phyloP scores from a whole-genome alignment of 2,797 vertebrate genomes.

The Scolopax rusticola region DNA sequence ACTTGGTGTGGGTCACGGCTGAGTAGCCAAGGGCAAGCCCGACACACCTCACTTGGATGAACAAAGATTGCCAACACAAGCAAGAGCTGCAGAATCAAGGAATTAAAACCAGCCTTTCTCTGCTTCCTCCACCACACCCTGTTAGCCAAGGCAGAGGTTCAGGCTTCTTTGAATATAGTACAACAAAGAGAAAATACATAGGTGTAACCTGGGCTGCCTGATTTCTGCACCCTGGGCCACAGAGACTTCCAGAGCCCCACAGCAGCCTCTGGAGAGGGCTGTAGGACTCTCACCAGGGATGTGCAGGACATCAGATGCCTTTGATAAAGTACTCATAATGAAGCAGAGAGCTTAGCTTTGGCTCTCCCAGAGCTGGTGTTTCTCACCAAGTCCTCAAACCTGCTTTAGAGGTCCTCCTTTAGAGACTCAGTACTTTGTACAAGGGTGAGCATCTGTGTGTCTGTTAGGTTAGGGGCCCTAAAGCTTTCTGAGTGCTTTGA shows the following conservation, averaged over 20 bases:
- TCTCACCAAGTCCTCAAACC: background rate
- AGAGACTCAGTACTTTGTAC: background rate
- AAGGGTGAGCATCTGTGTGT: background rate
- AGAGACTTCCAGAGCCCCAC: background rate
- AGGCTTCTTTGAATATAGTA: background rate
- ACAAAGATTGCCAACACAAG: background rate
- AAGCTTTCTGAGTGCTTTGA: background rate
- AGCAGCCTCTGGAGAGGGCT: background rate
- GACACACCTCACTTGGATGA: background rate
- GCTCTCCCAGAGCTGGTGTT: background rate
- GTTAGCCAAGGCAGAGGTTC: background rate
- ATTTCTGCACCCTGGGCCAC: background rate
- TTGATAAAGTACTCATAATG: background rate
- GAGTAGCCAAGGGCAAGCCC: background rate
- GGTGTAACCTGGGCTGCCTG: background rate
- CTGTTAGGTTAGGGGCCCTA: background rate
- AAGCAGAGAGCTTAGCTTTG: background rate
- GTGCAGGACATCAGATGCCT: background rate
- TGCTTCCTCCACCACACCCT: background rate
- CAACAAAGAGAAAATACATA: background rate
- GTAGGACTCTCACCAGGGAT: background rate
- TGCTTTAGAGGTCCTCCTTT: background rate
- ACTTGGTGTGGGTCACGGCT: accelerated
- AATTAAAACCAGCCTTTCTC: background rate
- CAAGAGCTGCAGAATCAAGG: background rate